phyloP scores from a whole-genome alignment of 2,113 vertebrate genomes.

The Progne subis region DNA sequence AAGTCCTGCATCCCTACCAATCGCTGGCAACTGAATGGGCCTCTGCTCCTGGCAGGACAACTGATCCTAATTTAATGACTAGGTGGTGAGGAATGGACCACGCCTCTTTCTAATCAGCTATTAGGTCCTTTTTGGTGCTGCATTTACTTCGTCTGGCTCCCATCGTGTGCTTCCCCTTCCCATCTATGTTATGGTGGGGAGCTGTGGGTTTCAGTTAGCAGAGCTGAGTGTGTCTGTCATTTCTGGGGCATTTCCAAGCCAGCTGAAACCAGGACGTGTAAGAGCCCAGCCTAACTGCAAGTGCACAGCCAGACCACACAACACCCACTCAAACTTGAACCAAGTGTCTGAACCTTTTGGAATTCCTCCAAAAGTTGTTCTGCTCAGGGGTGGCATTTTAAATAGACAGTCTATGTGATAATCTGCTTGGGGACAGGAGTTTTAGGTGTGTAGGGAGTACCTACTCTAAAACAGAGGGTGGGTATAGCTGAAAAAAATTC shows the following conservation, averaged over 20 bases:
- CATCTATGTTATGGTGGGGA: neutral
- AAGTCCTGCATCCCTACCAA: neutral
- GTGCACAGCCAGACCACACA: neutral
- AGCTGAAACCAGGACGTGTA: neutral
- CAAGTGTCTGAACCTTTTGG: neutral
- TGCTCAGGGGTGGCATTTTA: neutral
- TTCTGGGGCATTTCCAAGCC: conserved; percentile 23
- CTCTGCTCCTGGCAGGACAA: neutral
- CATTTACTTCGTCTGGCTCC: neutral
- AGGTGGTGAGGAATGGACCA: neutral
- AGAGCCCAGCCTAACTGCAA: neutral
- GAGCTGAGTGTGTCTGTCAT: conserved; percentile 17
- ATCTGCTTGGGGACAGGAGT: neutral
- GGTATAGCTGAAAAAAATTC: neutral
- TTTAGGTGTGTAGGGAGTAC: neutral
- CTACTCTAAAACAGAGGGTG: neutral
- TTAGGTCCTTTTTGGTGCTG: neutral
- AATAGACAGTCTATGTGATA: neutral
- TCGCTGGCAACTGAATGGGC: neutral
- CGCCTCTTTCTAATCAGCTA: neutral
- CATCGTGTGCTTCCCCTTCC: neutral
- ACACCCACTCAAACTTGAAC: neutral
- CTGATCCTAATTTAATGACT: conserved; percentile 12
- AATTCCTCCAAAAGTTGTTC: neutral
- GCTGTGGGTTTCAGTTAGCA: neutral